Evolutionary conservation across 2,888 invertebrate species (phyloP).

Genomic region (Xestia xanthographa): DNA sequence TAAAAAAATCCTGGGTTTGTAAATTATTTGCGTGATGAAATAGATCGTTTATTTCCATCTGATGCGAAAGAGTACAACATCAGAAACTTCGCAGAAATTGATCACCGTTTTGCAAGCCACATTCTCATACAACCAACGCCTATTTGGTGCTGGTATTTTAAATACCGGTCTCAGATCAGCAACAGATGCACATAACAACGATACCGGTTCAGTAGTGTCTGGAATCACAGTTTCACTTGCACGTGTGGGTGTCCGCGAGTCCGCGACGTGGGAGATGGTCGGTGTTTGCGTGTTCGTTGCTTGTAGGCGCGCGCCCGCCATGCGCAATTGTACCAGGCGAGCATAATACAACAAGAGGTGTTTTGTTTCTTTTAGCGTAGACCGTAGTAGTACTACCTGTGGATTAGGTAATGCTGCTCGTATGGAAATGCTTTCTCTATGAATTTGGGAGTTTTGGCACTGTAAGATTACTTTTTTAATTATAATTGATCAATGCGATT

Average conservation of each 20-base stretch:
- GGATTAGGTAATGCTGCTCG: conserved; percentile 18
- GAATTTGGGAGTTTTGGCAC: conserved; percentile 5
- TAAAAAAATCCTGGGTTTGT: background rate
- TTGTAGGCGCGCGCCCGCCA: conserved; percentile 79
- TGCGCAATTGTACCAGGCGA: conserved; percentile 83
- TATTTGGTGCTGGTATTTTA: conserved; percentile 63
- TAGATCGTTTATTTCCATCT: background rate
- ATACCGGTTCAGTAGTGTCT: conserved; percentile 67
- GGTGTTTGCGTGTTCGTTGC: conserved; percentile 69
- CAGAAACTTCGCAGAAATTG: conserved; percentile 22
- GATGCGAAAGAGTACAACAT: conserved; percentile 3
- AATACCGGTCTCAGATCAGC: conserved; percentile 64
- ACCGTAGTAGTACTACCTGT: conserved; percentile 51
- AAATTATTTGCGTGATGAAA: background rate
- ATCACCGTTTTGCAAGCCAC: conserved; percentile 55
- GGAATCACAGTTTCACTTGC: conserved; percentile 65
- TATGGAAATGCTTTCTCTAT: conserved; percentile 24
- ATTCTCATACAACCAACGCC: conserved; percentile 43
- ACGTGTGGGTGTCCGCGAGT: conserved; percentile 68
- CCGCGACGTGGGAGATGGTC: conserved; percentile 68
- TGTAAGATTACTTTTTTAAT: background rate
- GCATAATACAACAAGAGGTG: conserved; percentile 70
- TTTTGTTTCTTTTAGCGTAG: conserved; percentile 54
- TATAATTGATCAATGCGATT: background rate
- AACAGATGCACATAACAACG: conserved; percentile 64